Percentiles rank a stretch among this genome's conserved stretches.
phyloP scores from a whole-genome alignment of 1,140 invertebrate species.

The Penaeus vannamei region DNA sequence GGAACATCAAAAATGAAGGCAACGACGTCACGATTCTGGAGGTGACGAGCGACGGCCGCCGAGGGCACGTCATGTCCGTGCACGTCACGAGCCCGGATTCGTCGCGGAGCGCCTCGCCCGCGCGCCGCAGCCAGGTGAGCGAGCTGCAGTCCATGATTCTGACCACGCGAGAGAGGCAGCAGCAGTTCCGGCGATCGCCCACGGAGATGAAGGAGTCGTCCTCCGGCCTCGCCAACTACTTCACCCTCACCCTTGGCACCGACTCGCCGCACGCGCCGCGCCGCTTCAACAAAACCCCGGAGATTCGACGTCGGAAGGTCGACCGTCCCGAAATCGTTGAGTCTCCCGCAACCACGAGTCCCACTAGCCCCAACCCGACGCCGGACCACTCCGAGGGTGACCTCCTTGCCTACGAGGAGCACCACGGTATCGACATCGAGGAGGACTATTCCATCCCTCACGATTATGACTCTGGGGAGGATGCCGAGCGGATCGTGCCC shows the following conservation, averaged over 20 bases:
- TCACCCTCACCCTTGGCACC: conserved; percentile 66
- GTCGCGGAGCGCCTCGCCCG: conserved; percentile 65
- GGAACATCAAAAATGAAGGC: conserved; percentile 63
- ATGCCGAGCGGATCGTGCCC: conserved; percentile 39
- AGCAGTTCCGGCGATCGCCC: conserved; percentile 63
- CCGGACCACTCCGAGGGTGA: conserved; percentile 66
- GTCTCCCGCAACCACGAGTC: conserved; percentile 44
- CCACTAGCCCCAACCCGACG: conserved; percentile 44
- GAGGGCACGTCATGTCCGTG: conserved; percentile 68
- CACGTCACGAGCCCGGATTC: conserved; percentile 67
- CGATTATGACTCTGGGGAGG: conserved; percentile 56
- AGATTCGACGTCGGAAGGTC: conserved; percentile 61
- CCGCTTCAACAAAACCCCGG: conserved; percentile 65
- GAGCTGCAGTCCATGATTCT: conserved; percentile 66
- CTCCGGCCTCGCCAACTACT: conserved; percentile 68
- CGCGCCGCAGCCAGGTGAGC: conserved; percentile 60
- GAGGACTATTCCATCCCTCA: conserved; percentile 39
- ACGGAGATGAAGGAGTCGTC: conserved; percentile 61
- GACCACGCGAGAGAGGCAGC: conserved; percentile 54
- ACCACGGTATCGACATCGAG: conserved; percentile 52
- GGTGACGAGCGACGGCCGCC: conserved; percentile 64
- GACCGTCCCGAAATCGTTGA: conserved; percentile 50
- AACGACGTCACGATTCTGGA: conserved; percentile 68
- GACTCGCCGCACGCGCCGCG: conserved; percentile 66
- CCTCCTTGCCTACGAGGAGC: conserved; percentile 62